Evolutionary conservation across 1,140 invertebrate species (phyloP), one percentile per base, ranked within the genome.

Genomic region (Polypedilum pembai): DNA sequence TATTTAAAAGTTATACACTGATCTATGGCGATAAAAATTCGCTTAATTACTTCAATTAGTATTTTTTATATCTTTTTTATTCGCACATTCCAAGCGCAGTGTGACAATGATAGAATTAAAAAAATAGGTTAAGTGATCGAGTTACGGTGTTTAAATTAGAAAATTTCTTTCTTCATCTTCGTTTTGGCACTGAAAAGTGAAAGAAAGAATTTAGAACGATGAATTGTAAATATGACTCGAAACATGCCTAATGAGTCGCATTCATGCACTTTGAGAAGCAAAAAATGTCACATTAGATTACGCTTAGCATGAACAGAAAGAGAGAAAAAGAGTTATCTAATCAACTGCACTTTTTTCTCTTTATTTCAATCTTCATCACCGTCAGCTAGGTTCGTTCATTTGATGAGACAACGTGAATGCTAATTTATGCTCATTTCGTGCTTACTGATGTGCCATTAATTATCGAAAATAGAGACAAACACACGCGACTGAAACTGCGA

Each of bases 261-360:
- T 3, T 1, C 24, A 33, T 33, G 24, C 24, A 33, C 24, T 33
- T 33, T 33, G 45, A 56, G 10, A 56, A 56, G 45, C 45, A 56
- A 56, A 56, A 56, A n/a, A 56, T 56, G 45, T 56, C 45, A 15
- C 45, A 56, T 56, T 56, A 56, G 45, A 56, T 56, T 56, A 56
- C 24, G 24, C 24, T 33, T 33, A 33, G 24, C 24, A 33, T 33
- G 5, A 1, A 33, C 24, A 33, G 24, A 33, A 33, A 33, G 24
- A 33, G 24, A 33, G n/a, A n/a, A n/a, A 45, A 8, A 45, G n/a
- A 56, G 45, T 56, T 56, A 56, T 56, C 45, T 56, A 8, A 56
- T 56, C 45, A 56, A n/a, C 24, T 33, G 24, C 8, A n/a, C 10
- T 56, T 56, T 56, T 12, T 56, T 41, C 40, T 45, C 15, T 45